Percentiles rank a stretch among this genome's conserved stretches.
Conservation (phyloP, 2,888 invertebrate genomes). For the Pilophorus perplexus region DNA sequence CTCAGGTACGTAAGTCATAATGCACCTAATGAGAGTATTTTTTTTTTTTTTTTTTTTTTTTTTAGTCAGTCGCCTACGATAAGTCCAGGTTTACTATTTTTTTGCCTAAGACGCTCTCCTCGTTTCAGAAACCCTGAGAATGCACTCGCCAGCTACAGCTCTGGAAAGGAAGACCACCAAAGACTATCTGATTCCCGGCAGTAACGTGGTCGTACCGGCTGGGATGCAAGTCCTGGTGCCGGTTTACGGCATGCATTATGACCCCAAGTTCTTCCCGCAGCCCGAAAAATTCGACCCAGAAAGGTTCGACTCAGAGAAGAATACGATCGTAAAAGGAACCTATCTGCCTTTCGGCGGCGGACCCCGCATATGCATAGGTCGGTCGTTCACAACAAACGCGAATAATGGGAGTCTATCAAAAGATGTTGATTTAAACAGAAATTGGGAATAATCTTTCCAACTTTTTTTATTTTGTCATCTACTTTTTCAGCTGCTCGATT, state of each 20-base stretch:
- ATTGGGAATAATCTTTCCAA: too few relatives aligned
- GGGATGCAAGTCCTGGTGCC: constrained; percentile 19
- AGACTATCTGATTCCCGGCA: constrained; percentile 48
- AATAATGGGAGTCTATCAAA: too few relatives aligned
- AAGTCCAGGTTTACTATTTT: too few relatives aligned
- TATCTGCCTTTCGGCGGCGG: constrained; percentile 46
- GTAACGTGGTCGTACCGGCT: constrained; percentile 29
- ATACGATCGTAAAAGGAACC: constrained; percentile 40
- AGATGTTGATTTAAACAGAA: too few relatives aligned
- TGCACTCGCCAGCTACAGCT: constrained; percentile 41
- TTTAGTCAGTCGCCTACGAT: too few relatives aligned
- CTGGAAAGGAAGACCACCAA: constrained; percentile 41
- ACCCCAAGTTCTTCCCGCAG: constrained; percentile 44
- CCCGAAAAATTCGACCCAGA: constrained; percentile 45
- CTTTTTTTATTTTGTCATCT: too few relatives aligned
- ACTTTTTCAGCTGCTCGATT: constrained; percentile 27
- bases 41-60: too few relatives aligned
- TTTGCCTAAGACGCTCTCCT: too few relatives aligned
- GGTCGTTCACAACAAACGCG: too few relatives aligned
- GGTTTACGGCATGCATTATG: constrained; percentile 38
- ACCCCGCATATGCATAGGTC: constrained; percentile 45
- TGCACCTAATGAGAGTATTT: neutral
- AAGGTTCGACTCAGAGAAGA: constrained; percentile 40
- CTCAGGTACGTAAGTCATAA: neutral
- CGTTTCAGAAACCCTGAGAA: constrained; percentile 45